phyloP scores from a whole-genome alignment of 23 tunicate species.

The Ciona savignyi region DNA sequence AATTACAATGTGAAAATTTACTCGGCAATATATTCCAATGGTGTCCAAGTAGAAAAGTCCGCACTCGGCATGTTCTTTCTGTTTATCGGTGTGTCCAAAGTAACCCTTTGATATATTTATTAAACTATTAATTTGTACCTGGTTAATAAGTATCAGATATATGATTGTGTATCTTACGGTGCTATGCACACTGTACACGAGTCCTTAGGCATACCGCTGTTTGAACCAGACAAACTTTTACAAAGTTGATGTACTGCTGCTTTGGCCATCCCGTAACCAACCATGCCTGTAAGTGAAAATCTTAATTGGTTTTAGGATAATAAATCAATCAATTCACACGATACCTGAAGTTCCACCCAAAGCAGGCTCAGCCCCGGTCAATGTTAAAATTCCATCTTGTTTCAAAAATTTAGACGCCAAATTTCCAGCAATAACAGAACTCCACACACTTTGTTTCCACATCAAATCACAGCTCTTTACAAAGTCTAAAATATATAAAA shows the following conservation, averaged over 20 bases:
- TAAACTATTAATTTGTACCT: background rate
- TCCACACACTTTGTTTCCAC: slow-evolving; percentile 99
- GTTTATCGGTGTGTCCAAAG: slow-evolving; percentile 95
- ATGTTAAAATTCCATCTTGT: slow-evolving; percentile 57
- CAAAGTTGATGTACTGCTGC: slow-evolving; percentile 88
- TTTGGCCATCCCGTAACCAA: slow-evolving; percentile 93
- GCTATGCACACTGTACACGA: slow-evolving; percentile 45
- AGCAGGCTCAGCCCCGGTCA: slow-evolving; percentile 87
- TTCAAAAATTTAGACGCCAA: slow-evolving; percentile 78
- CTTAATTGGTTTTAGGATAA: background rate
- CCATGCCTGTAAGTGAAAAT: slow-evolving; percentile 69
- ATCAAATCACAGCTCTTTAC: slow-evolving; percentile 77
- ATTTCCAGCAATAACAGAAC: slow-evolving; percentile 81
- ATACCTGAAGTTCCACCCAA: slow-evolving; percentile 67
- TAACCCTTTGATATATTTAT: slow-evolving; percentile 29
- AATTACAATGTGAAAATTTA: slow-evolving; percentile 1
- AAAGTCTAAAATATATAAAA: slow-evolving; percentile 38
- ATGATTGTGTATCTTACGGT: slow-evolving; percentile 90
- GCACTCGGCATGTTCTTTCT: slow-evolving; percentile 87
- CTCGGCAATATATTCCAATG: slow-evolving; percentile 82
- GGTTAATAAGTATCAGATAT: background rate
- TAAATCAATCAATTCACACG: background rate
- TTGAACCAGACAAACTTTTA: slow-evolving; percentile 64
- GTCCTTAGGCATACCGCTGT: slow-evolving; percentile 75
- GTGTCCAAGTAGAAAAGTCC: slow-evolving; percentile 85